Evolutionary conservation across 2,888 invertebrate genomes (phyloP), one percentile per base, ranked within the genome.

Genomic region (Strigamia transsilvanica): DNA sequence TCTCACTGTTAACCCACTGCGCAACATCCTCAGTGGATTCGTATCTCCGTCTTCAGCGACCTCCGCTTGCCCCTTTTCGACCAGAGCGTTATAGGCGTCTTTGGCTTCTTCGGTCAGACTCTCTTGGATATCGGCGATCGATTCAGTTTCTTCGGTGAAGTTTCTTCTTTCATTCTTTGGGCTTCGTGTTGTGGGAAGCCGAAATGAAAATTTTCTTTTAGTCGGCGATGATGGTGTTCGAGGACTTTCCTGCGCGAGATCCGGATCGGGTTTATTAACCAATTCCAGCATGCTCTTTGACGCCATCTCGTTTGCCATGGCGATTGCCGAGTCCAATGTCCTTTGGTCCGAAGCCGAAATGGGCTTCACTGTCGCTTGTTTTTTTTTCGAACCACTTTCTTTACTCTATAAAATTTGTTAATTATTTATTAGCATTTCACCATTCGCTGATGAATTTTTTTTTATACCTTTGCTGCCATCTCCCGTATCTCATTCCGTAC

Each of bases 341-440:
- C 93, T 94, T 87, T 96, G 93, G 87, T 98, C 98, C 83, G 96
- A 93, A 0, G 96, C 94, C 13, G 97, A 97, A 89, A 98, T 97
- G 3, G 94, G 95, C 88, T 97, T 98, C 87, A 97, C 89, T 85
- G 90, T 90, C 82, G 90, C 90, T 87, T 90, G 90, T 85, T 91
- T 91, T 86, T 91, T 91, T 86, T 90, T 90, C 83, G 61, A 23
- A 18, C 38, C 42, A 38, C 66, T 42, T 38, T 81, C 81, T 66
- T 80, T 80, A 15, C 32, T 42, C 66, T 61, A 66, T 34, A 66
- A 66, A 12, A 27, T 34, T 77, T 77, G 7, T 27, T 77, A n/a
- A 3, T 42, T 42, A 13, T 42, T 42, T 42, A 13, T 42, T 42
- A 27, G 3, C 3, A 27, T 27, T 27, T 27, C 27, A 27, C 1